Percentiles rank a stretch among this genome's conserved stretches.
Conservation (phyloP, 30 jellyfish, hydroid and myxozoan species). For the Pseudorhiza aurosa region DNA sequence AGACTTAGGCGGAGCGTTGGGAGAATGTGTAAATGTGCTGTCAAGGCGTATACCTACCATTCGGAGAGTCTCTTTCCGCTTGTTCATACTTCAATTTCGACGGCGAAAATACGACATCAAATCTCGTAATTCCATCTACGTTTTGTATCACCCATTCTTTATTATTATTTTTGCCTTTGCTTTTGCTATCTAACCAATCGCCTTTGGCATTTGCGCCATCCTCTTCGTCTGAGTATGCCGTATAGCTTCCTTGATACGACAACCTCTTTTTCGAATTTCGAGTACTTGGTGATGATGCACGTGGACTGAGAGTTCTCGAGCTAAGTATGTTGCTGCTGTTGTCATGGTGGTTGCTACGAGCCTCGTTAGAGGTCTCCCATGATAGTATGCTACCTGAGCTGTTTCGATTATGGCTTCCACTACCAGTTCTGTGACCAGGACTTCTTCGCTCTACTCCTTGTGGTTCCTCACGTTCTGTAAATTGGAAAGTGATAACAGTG, state of each 20-base stretch:
- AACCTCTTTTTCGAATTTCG: background rate
- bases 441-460: background rate
- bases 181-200: background rate
- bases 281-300: background rate
- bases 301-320: background rate
- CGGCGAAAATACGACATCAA: conserved; percentile 76
- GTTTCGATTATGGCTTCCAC: background rate
- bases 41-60: no score
- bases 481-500: no score
- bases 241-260: background rate
- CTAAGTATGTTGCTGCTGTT: background rate
- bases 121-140: conserved; percentile 65
- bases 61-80: conserved; percentile 17
- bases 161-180: conserved; percentile 5
- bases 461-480: background rate
- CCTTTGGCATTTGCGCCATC: background rate
- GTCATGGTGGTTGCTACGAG: background rate
- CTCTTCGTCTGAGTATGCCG: conserved; percentile 14
- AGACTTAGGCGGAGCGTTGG: no score
- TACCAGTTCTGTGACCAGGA: background rate
- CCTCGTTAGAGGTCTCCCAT: conserved; percentile 52
- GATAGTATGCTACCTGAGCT: conserved; percentile 51
- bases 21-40: no score
- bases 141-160: conserved; percentile 66
- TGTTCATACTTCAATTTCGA: conserved; percentile 21